phyloP scores from a whole-genome alignment of 2,797 vertebrate species.

The Chelon labrosus region DNA sequence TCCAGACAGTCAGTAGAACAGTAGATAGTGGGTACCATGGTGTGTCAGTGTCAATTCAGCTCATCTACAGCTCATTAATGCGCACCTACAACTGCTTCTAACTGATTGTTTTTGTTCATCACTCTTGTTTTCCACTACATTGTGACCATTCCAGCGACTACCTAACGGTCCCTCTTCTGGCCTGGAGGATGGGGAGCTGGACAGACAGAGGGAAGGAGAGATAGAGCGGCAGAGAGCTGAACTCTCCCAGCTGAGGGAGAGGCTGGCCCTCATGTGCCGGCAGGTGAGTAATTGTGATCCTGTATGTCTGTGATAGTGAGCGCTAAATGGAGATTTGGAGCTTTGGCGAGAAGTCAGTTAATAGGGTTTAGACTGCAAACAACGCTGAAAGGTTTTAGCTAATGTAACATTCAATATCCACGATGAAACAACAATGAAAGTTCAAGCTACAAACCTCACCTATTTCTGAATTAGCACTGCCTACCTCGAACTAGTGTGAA shows the following conservation, averaged over 20 bases:
- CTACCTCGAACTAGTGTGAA: not conserved
- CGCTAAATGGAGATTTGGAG: not conserved
- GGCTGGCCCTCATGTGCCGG: slow-evolving; percentile 92
- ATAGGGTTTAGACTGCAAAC: not conserved
- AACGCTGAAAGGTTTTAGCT: not conserved
- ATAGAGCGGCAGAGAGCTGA: slow-evolving; percentile 92
- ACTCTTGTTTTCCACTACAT: slow-evolving; percentile 30
- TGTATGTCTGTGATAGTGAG: not conserved
- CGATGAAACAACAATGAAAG: not conserved
- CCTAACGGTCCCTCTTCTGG: slow-evolving; percentile 87
- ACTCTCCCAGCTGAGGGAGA: slow-evolving; percentile 92
- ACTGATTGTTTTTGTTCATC: slow-evolving; percentile 44
- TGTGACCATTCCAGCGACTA: slow-evolving; percentile 75
- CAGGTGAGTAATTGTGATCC: slow-evolving; percentile 83
- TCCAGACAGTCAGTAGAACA: slow-evolving; percentile 65
- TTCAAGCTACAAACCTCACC: not conserved
- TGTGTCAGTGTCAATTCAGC: slow-evolving; percentile 63
- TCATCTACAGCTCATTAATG: slow-evolving; percentile 17
- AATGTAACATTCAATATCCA: not conserved
- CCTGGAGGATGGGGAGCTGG: slow-evolving; percentile 86
- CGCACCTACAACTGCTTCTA: slow-evolving; percentile 19
- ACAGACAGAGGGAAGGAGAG: slow-evolving; percentile 88
- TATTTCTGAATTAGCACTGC: not conserved
- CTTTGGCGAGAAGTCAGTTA: not conserved
- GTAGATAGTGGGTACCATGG: slow-evolving; percentile 69